Conservation (phyloP, 2,113 vertebrate genomes). For the Garra rufa region DNA sequence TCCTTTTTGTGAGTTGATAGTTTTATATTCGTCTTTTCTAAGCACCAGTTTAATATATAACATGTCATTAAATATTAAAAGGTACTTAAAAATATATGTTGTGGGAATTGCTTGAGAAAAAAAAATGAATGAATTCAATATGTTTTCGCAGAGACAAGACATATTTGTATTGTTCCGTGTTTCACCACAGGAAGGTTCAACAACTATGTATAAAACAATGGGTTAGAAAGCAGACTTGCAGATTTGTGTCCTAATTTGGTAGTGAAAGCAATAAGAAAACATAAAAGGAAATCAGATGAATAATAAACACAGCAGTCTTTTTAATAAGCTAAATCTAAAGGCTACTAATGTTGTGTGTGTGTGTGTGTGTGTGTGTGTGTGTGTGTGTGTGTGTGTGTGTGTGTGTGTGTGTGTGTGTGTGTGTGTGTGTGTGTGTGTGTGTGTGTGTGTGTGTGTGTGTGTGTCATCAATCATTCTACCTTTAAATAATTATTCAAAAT, state of each 20-base stretch:
- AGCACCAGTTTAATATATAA: conserved; percentile 13
- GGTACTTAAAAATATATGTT: not conserved
- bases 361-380: no score
- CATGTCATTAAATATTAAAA: not conserved
- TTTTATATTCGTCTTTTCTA: not conserved
- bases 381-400: no score
- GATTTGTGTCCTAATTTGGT: not conserved
- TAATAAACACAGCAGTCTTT: no score
- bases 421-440: no score
- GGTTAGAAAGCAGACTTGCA: not conserved
- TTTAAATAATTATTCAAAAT: no score
- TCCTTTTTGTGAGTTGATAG: not conserved
- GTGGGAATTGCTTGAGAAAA: conserved; percentile 9
- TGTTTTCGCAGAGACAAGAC: not conserved
- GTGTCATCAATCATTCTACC: no score
- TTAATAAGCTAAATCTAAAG: no score
- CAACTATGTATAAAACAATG: not conserved
- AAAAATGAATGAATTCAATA: not conserved
- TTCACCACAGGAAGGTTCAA: conserved; percentile 66
- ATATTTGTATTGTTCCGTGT: conserved; percentile 1
- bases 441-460: no score
- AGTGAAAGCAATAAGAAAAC: not conserved
- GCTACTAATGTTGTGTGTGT: no score
- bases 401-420: no score
- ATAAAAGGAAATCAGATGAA: no score